Base-by-base conservation (phyloP, 2,888 invertebrate genomes). In the Diadegma fenestrale region DNA sequence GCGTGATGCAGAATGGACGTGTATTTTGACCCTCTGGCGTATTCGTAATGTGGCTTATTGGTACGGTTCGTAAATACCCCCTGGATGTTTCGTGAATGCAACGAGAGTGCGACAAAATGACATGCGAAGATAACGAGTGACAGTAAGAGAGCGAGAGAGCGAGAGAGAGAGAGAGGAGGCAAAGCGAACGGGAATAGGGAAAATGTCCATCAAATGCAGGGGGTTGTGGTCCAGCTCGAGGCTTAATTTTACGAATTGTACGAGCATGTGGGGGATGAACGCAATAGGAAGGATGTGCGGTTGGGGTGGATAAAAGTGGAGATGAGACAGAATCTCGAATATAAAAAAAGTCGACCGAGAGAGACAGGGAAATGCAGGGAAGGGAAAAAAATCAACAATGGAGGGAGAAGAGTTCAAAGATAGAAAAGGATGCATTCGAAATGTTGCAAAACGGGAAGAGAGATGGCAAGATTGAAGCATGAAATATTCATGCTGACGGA, bases 401-500 rank as follows among this genome's bases (percentile, higher is more conserved):
- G 22, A 43, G 73, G 30, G 17, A 37, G 37, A 26, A 37, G 37
- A 45, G n/a, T 30, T 33, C 7, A 63, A 33, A 63, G 43, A 30
- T 30, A 48, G 64, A 83, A 63, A 48, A 83, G 63, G 79, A 79
- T 75, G 61, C 45, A 19, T 30, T 45, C 19, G 41, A 37, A 66
- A 41, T 66, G 41, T 66, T 33, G 66, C 41, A 41, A 66, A 66
- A 66, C 41, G 51, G 66, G 26, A 33, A 54, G 78, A 48, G 33
- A 17, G 61, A 64, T 12, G 37, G 63, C 72, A 43, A 77, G 80
- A 84, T 66, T 72, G 84, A 80, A 77, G 66, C 80, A 84, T 84
- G 84, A 84, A 84, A 84, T 84, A 84, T 84, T 84, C 84, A 84
- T 84, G 80, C 80, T 84, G 84, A 84, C 84, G 84, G 84, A 84